Conservation (phyloP, 2,888 invertebrate genomes). For the Anoplius nigerrimus region DNA sequence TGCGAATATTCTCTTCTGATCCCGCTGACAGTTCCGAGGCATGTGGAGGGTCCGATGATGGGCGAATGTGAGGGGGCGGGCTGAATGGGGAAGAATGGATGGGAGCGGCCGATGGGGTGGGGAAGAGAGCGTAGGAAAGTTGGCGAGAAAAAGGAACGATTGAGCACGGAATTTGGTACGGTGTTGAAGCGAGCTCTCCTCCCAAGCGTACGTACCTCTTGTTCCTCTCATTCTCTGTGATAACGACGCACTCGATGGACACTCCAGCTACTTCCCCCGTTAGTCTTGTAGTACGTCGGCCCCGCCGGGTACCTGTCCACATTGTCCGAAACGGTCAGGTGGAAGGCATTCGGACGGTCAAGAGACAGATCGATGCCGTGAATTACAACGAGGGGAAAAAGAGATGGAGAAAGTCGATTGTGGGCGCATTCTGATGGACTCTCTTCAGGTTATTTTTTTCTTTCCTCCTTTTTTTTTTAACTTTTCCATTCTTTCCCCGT, state of each 20-base stretch:
- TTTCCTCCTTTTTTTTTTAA: neutral
- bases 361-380: slow-evolving; percentile 39
- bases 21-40: neutral
- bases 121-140: slow-evolving; percentile 27
- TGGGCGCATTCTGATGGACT: neutral
- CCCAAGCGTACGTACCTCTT: slow-evolving; percentile 17
- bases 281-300: slow-evolving; percentile 30
- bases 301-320: slow-evolving; percentile 27
- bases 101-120: slow-evolving; percentile 13
- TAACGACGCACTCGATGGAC: slow-evolving; percentile 32
- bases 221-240: slow-evolving; percentile 26
- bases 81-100: slow-evolving; percentile 5
- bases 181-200: slow-evolving; percentile 4
- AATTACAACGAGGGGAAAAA: slow-evolving; percentile 29
- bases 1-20: slow-evolving; percentile 10
- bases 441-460: neutral
- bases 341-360: slow-evolving; percentile 14
- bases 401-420: neutral
- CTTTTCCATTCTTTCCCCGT: neutral
- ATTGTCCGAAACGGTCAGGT: slow-evolving; percentile 40
- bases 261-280: slow-evolving; percentile 34
- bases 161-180: slow-evolving; percentile 26
- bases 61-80: slow-evolving; percentile 1
- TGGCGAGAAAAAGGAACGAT: slow-evolving; percentile 17
- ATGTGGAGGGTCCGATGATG: neutral